These are phyloP conservation scores for Argentina silus DNA, from an alignment of 2,797 vertebrate species.

Conservation along the genomic window DNA sequence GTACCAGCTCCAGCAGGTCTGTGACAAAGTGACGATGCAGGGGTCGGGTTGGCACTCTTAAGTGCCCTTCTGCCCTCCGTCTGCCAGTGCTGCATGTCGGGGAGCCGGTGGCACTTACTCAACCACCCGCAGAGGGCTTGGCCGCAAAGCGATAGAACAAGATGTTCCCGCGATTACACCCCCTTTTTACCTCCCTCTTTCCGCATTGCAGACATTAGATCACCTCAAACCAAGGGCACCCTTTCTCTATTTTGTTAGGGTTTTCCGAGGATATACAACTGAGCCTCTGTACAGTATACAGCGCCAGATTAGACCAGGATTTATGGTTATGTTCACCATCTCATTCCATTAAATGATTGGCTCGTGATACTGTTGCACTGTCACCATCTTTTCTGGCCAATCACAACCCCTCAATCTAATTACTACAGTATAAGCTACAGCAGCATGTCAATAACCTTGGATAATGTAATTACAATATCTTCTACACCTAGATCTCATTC, in stretches of 20 bases:
- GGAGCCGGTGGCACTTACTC: not conserved
- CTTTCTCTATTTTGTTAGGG: not conserved
- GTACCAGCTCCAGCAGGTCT: not conserved
- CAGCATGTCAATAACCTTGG: not conserved
- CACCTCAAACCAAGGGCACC: not conserved
- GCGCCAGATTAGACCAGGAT: not conserved
- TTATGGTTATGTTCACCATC: not conserved
- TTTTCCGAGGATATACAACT: not conserved
- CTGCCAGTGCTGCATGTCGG: not conserved
- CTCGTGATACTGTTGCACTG: slow-evolving; percentile 36
- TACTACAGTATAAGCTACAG: slow-evolving; percentile 25
- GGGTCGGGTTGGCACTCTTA: not conserved
- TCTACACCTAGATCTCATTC: no score
- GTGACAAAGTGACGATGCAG: not conserved
- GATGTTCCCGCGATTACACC: not conserved
- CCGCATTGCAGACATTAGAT: slow-evolving; percentile 1
- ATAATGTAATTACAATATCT: no score
- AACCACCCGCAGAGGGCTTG: not conserved
- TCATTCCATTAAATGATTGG: slow-evolving; percentile 63
- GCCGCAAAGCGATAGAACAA: not conserved
- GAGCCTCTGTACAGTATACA: slow-evolving; percentile 7
- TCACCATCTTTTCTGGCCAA: slow-evolving; percentile 44
- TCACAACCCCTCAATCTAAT: slow-evolving; percentile 45
- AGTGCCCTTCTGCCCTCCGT: not conserved
- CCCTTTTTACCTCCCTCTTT: not conserved